These are phyloP conservation scores for Psilopsiagon aurifrons DNA, from an alignment of 2,113 vertebrate genomes.

Conservation along the genomic window DNA sequence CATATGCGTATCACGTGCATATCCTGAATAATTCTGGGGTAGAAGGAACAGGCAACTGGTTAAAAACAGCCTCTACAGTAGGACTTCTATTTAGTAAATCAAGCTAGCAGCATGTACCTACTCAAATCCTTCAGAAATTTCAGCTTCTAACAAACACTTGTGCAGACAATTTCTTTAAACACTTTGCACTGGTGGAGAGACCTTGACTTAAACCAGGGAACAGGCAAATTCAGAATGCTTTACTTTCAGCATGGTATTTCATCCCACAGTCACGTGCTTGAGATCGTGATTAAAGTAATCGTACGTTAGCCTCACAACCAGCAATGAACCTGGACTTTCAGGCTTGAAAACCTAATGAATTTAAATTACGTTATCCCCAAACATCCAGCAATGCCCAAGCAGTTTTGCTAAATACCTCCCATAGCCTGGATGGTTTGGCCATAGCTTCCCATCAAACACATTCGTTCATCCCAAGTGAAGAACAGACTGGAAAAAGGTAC, in stretches of 20 bases:
- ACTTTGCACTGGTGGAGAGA: neutral
- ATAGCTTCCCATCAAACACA: neutral
- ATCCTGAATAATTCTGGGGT: neutral
- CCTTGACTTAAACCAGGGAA: neutral
- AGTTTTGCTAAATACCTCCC: neutral
- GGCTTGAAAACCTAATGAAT: neutral
- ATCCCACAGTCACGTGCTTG: neutral
- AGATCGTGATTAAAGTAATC: neutral
- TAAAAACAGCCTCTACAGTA: neutral
- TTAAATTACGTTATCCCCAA: neutral
- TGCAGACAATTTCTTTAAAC: neutral
- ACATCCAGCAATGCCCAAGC: neutral
- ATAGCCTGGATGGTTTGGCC: neutral
- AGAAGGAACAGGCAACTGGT: neutral
- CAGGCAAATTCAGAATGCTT: neutral
- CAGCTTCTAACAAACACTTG: neutral
- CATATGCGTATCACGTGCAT: accelerated
- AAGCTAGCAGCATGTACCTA: neutral
- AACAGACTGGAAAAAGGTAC: neutral
- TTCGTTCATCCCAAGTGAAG: neutral
- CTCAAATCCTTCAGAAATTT: neutral
- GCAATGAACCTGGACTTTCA: neutral
- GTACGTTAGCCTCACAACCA: neutral
- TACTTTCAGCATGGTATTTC: neutral
- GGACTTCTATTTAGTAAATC: too few species aligned